Conservation (phyloP, 1,140 invertebrate genomes). For the Scaptomyza pallida region DNA sequence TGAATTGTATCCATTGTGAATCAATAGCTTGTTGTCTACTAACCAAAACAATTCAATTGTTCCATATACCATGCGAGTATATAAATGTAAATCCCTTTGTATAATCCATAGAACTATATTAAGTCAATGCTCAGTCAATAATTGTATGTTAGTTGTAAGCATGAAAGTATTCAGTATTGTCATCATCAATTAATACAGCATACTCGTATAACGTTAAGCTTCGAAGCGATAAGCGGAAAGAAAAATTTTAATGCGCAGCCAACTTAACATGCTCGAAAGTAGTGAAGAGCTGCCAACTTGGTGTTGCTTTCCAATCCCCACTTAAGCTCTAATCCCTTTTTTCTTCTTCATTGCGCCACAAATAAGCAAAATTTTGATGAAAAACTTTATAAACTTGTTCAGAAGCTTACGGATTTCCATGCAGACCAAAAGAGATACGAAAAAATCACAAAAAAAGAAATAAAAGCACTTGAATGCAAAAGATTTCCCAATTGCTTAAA, state of each 20-base stretch:
- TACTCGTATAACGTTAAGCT: too few species aligned
- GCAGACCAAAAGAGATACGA: background rate
- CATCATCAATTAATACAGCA: background rate
- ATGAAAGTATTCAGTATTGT: slow-evolving; percentile 14
- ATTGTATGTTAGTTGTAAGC: slow-evolving; percentile 25
- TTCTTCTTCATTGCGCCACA: background rate
- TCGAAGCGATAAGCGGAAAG: too few species aligned
- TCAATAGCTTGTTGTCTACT: slow-evolving; percentile 25
- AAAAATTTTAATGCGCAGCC: background rate
- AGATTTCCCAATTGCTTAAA: slow-evolving; percentile 21
- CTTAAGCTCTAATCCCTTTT: too few species aligned
- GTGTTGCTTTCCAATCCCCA: too few species aligned
- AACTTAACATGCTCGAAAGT: background rate
- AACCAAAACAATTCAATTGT: slow-evolving; percentile 22
- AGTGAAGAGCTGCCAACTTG: slow-evolving; percentile 5
- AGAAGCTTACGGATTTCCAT: background rate
- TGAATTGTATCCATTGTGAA: slow-evolving; percentile 4
- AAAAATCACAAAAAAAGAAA: background rate
- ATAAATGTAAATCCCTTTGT: background rate
- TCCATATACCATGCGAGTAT: slow-evolving; percentile 2
- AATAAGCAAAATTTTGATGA: background rate
- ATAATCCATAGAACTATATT: background rate
- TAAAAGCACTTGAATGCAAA: slow-evolving; percentile 5
- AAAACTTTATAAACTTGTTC: background rate
- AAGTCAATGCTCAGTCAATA: background rate